Evolutionary conservation across 2,888 invertebrate genomes (phyloP), one percentile per base, ranked within the genome.

Genomic region (Muscina levida): DNA sequence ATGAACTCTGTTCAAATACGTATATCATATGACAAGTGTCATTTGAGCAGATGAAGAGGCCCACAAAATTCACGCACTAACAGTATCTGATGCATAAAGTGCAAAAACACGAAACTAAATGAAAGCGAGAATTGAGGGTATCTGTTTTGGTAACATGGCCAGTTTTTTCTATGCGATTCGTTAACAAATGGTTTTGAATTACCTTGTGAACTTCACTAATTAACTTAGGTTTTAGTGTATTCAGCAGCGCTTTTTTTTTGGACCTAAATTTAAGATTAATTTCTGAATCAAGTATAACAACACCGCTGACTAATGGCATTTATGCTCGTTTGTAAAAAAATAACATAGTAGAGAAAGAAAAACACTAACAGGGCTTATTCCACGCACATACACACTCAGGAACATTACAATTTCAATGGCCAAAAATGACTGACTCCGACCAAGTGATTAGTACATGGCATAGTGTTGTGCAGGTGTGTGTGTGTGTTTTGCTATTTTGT

Each of bases 171-270:
- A 15, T n/a, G 22, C 67, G 77, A 46, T 65, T 68, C 68, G 15
- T 24, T 70, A 79, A 79, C 72, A 72, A 76, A 68, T 68, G 68
- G 62, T 56, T 80, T 76, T 71, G 76, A 80, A 80, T 80, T 76
- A 73, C 79, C 73, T 73, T 80, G 76, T 76, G 79, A 80, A 76
- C 72, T 76, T 76, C 59, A 72, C 76, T 80, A 76, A 80, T 80
- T 80, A 80, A 80, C 79, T 66, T 65, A 24, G 57, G 62, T 48
- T 56, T 72, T 72, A 19, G 17, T 51, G 22, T 72, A 15, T 24
- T 62, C 39, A 17, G 11, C 46, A n/a, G 13, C 56, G 10, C 31
- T 59, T 37, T 59, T 31, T 31, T 59, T 48, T 59, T 37, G 1
- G 37, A 13, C 42, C 42, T 42, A 62, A 17, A 17, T 17, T 57